Base-by-base conservation (phyloP, 2,113 vertebrate species). In the Egretta garzetta region DNA sequence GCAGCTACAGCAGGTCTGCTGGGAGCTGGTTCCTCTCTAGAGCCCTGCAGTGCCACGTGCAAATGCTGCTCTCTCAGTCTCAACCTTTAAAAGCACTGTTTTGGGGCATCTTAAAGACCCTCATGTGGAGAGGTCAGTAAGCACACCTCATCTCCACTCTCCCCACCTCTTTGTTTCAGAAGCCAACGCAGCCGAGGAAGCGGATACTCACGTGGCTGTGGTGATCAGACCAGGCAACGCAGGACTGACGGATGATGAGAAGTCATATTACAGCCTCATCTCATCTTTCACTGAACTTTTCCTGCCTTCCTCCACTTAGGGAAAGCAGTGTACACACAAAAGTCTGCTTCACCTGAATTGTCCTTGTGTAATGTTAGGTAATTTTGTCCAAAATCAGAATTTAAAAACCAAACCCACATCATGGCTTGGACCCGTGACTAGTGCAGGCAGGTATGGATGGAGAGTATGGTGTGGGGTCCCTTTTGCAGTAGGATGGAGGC, bases 221-320 rank as follows among this genome's bases (percentile, higher is more conserved):
- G 99, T 99, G 86, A 98, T 99, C 83, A 96, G 99, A 75, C 99
- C 99, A 0, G 99, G 99, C 58, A 99, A 99, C 10, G 98, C 98
- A n/a, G 99, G 99, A 85, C 95, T 99, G 83, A 99, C 99, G 0
- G 99, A 99, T 0, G 99, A 99, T 27, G 99, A 99, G 96, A 98
- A 98, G 50, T 98, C 98, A 0, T 98, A 98, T 84, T 99, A 99
- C 91, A 98, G 87, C 93, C 98, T 99, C 95, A 98, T 99, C 85
- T 98, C 99, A 0, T 99, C 99, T 93, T 99, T 99, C 97, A 98
- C 94, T 4, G 99, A 99, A 88, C 98, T 99, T 23, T 97, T 97
- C 94, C 94, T 99, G 95, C 98, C 96, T 6, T 96, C 98, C 4
- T 98, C 98, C 11, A 63, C 96, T 93, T 99, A 99, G 98, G 94